phyloP scores from a whole-genome alignment of 2,888 invertebrate genomes.

The Torymus auratus region DNA sequence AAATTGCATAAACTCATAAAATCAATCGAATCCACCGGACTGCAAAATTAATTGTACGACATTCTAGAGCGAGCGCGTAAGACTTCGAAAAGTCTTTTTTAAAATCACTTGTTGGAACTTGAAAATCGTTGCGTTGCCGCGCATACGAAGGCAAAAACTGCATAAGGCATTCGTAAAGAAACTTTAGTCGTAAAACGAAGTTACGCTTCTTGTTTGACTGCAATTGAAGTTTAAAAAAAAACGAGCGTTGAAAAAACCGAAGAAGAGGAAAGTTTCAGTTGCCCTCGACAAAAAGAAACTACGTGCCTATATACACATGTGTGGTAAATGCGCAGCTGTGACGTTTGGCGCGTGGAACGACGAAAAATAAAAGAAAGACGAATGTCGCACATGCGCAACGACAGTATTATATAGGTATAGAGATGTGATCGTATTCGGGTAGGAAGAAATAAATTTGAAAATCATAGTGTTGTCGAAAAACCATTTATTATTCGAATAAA shows the following conservation, averaged over 20 bases:
- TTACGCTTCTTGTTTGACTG: conserved; percentile 3
- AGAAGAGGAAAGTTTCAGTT: conserved; percentile 10
- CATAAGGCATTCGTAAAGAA: conserved; percentile 17
- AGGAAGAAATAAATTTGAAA: conserved; percentile 45
- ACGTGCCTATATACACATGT: neutral
- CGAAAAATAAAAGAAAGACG: neutral
- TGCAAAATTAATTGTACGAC: neutral
- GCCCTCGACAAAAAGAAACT: conserved; percentile 14
- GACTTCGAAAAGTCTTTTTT: conserved; percentile 19
- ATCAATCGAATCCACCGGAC: neutral
- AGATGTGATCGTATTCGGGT: neutral
- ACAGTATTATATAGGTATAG: neutral
- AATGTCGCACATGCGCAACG: neutral
- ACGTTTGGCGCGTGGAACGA: neutral
- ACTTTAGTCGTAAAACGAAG: conserved; percentile 29
- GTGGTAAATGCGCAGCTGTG: conserved; percentile 15
- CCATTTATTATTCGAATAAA: conserved; percentile 75
- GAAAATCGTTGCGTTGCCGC: neutral
- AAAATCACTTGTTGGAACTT: conserved; percentile 2
- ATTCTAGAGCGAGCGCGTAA: too few species aligned
- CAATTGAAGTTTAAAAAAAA: conserved; percentile 17
- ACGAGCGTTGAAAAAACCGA: conserved; percentile 12
- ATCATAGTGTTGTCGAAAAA: conserved; percentile 68
- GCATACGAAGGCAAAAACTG: conserved; percentile 7
- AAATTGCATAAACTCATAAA: neutral